Base-by-base conservation (phyloP, 1,140 invertebrate species). In the Cotesia chilonis region DNA sequence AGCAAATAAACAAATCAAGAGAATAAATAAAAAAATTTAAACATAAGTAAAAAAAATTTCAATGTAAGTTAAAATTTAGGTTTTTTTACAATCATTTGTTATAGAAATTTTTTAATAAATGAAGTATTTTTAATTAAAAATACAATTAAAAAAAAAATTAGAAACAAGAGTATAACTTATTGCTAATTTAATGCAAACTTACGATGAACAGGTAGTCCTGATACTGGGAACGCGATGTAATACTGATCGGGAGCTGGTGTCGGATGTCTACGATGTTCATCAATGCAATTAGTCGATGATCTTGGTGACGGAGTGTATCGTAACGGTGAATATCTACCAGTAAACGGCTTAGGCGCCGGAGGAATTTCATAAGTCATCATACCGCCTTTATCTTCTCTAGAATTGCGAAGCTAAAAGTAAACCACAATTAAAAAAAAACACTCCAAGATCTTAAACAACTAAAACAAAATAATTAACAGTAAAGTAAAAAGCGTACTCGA, bases 171-270 rank as follows among this genome's bases (percentile, higher is more conserved):
- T 28, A 28, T 28, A 2, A 28, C 28, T 28, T 28, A 28, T 28
- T 28, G 2, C 28, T 2, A 28, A 28, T 28, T 28, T 28, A 2
- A 3, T 28, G 2, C 1, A 28, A 41, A 77, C 81, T 83, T 78
- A 89, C 88, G 80, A 74, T 85, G 79, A 61, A 88, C 76, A 4
- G 88, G 84, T 70, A 87, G 76, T 70, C 88, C 88, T 4, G 87
- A 88, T 3, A 87, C 85, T 47, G 88, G 88, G 76, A 88, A 89
- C 0, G 87, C 81, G 64, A 89, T 88, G 72, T 88, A 89, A 77
- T 88, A 88, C 17, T 88, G 81, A 61, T 82, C 82, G 28, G 77
- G 78, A 10, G 77, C 71, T 12, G 70, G 47, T 38, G 69, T 74
- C 6, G 75, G 63, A 51, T 76, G 70, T 71, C 79, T 76, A 4